Evolutionary conservation across 2,113 vertebrate genomes (phyloP).

Genomic region (Cephalopholis sonnerati): DNA sequence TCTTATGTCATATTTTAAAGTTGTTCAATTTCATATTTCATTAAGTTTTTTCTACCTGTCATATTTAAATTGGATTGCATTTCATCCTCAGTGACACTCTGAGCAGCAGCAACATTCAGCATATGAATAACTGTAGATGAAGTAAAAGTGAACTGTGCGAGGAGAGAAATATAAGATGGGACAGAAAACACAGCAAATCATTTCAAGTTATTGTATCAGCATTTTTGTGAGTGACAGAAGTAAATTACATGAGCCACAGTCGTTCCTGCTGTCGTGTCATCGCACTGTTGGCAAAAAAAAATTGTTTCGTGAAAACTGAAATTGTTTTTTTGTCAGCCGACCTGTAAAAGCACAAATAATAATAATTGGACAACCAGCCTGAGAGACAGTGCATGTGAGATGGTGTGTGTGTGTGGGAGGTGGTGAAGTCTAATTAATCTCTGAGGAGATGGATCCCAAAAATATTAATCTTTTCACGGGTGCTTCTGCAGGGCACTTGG

Average conservation of each 20-base stretch:
- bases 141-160: not conserved
- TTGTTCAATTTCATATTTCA: constrained; percentile 5
- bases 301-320: constrained; percentile 35
- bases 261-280: not conserved
- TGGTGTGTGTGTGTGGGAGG: not conserved
- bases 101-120: constrained; percentile 20
- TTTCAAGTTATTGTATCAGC: constrained; percentile 11
- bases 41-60: rapidly evolving
- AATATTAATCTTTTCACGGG: not conserved
- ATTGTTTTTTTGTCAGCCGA: not conserved
- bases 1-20: not conserved
- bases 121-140: constrained; percentile 7
- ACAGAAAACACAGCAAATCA: not conserved
- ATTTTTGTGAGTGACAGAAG: constrained; percentile 47
- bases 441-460: not conserved
- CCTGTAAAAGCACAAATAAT: constrained; percentile 16
- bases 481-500: not conserved
- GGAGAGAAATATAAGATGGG: constrained; percentile 6
- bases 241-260: constrained; percentile 3
- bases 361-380: not conserved
- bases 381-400: not conserved
- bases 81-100: constrained; percentile 7
- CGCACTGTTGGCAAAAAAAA: not conserved
- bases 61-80: constrained; percentile 15
- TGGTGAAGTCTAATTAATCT: not conserved